Percentiles rank a stretch among this genome's conserved stretches.
Evolutionary conservation across 2,797 vertebrate genomes (phyloP).

Genomic region (Mormyrus proboscirostris): DNA sequence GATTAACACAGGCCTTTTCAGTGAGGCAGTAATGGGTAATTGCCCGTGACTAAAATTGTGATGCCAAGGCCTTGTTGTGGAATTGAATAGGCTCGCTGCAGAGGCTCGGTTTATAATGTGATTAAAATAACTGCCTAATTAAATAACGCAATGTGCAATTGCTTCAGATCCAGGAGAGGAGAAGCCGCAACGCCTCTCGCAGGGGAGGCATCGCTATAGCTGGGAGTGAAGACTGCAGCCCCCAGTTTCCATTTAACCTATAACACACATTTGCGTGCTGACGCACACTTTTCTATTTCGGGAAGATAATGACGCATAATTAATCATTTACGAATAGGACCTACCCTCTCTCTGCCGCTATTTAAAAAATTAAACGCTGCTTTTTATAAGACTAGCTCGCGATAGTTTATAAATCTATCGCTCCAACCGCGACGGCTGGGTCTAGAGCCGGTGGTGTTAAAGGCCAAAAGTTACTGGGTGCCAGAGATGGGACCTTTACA

Average conservation of each 20-base stretch:
- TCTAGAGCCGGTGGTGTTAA: not conserved
- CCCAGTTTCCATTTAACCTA: not conserved
- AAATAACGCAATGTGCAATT: not conserved
- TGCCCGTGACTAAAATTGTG: not conserved
- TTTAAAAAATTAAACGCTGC: not conserved
- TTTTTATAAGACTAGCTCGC: not conserved
- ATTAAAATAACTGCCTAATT: conserved; percentile 17
- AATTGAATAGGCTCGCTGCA: not conserved
- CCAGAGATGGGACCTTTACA: not conserved
- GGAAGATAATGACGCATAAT: not conserved
- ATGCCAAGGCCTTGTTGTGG: not conserved
- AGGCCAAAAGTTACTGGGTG: not conserved
- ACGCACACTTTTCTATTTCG: conserved; percentile 1
- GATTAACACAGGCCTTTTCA: not conserved
- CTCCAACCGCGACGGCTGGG: not conserved
- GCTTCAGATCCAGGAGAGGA: not conserved
- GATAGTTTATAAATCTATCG: not conserved
- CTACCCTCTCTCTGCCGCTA: not conserved
- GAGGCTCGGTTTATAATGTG: not conserved
- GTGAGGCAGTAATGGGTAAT: conserved; percentile 4
- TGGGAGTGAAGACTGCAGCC: not conserved
- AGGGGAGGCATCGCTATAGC: not conserved
- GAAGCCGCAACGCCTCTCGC: not conserved
- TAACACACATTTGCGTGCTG: not conserved
- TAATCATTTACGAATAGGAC: not conserved